Conservation (phyloP, 2,888 invertebrate species). For the Tridacna crocea region DNA sequence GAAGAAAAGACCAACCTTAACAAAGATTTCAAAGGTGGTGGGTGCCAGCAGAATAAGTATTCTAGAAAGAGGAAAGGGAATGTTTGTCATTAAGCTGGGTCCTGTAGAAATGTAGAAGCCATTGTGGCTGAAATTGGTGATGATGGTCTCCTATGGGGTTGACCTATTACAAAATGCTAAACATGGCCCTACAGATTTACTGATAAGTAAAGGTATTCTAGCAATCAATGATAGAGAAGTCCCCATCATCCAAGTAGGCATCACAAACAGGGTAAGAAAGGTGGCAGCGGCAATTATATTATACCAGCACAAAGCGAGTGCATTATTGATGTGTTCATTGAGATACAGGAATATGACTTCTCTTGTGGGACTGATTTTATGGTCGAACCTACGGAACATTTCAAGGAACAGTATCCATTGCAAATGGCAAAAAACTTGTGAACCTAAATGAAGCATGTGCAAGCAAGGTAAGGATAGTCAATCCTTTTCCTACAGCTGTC, state of each 20-base stretch:
- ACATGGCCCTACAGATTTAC: constrained; percentile 43
- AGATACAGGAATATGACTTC: constrained; percentile 25
- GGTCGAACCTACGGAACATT: constrained; percentile 16
- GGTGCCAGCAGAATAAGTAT: constrained; percentile 7
- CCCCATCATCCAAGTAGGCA: constrained; percentile 14
- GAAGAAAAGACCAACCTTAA: constrained; percentile 11
- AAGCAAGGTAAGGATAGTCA: constrained; percentile 35
- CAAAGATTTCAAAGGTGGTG: constrained; percentile 4
- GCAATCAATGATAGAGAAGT: constrained; percentile 24
- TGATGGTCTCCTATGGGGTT: constrained; percentile 44
- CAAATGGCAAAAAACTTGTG: constrained; percentile 37
- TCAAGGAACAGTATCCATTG: constrained; percentile 24
- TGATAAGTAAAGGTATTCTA: constrained; percentile 34
- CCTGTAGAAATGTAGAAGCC: not conserved
- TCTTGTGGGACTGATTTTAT: not conserved
- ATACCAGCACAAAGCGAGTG: constrained; percentile 35
- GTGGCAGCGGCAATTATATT: constrained; percentile 28
- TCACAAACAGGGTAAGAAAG: constrained; percentile 7
- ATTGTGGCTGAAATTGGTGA: constrained; percentile 37
- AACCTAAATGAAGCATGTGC: constrained; percentile 31
- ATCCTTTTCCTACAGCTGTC: constrained; percentile 21
- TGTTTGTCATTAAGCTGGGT: constrained; percentile 8
- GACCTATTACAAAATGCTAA: constrained; percentile 42
- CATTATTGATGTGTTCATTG: constrained; percentile 47
- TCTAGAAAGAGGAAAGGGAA: constrained; percentile 11